Conservation (phyloP, 2,888 invertebrate genomes). For the Palloptera scutellata region DNA sequence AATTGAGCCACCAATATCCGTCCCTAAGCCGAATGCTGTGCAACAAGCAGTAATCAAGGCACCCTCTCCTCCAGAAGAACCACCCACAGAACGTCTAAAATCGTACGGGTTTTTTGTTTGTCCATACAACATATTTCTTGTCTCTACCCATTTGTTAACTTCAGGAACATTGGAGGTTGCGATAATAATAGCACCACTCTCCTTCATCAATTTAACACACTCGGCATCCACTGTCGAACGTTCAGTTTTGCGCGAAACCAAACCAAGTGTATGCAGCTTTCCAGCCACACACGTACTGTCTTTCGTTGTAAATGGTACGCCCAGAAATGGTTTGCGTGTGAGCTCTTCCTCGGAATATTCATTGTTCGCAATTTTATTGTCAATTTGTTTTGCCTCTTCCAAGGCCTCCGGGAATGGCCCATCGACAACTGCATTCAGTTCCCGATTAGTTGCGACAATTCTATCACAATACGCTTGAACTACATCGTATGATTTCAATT, state of each 20-base stretch:
- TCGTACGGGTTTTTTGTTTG: constrained; percentile 93
- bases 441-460: constrained; percentile 74
- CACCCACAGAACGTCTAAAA: constrained; percentile 83
- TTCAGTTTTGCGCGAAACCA: constrained; percentile 69
- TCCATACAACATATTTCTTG: constrained; percentile 87
- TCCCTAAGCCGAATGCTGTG: constrained; percentile 83
- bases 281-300: constrained; percentile 85
- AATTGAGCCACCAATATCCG: constrained; percentile 96
- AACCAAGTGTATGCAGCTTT: constrained; percentile 75
- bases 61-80: constrained; percentile 91
- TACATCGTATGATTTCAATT: constrained; percentile 74
- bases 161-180: constrained; percentile 94
- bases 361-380: constrained; percentile 71
- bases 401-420: constrained; percentile 81
- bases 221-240: constrained; percentile 80
- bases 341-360: constrained; percentile 71
- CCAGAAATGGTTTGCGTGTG: constrained; percentile 78
- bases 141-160: constrained; percentile 90
- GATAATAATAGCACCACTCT: constrained; percentile 85
- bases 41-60: constrained; percentile 80
- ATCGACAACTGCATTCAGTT: constrained; percentile 85
- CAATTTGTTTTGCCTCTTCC: constrained; percentile 78
- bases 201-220: constrained; percentile 74
- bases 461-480: constrained; percentile 79
- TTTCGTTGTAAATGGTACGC: constrained; percentile 92